Base-by-base conservation (phyloP, 2,888 invertebrate genomes). In the Cheilosia impressa region DNA sequence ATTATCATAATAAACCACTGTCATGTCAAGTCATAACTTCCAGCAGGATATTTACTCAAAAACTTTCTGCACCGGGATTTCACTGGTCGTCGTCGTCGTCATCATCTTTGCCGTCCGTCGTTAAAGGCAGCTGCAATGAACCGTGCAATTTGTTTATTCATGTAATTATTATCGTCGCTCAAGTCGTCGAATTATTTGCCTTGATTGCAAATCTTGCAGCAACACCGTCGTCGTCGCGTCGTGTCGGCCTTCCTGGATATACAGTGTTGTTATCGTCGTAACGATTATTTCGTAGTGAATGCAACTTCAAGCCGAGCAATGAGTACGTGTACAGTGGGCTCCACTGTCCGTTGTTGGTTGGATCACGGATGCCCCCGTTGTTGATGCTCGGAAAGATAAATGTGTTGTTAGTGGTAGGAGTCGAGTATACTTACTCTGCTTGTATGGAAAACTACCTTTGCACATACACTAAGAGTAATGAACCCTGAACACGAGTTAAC, bases 121-220 rank as follows among this genome's bases (percentile, higher is more conserved):
- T 72, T 72, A 60, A 66, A 66, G 60, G 82, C 68, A 79, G 68
- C 72, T 78, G 78, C 83, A 78, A 72, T 83, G 73, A 72, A 78
- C 78, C 73, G 63, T 78, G 79, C 78, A 83, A 83, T 83, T 83
- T 83, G 83, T 83, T 78, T 83, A 73, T 73, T 78, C 79, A 43
- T 27, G 57, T 79, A 73, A 79, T 83, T 73, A 83, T 73, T 62
- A 73, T 63, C 79, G 57, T 58, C 63, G 72, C 43, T 73, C 68
- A 57, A 71, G 65, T 72, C 66, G 52, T 82, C 62, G 77, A 77
- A 82, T 77, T 62, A 82, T 77, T 68, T 73, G 78, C 72, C 73
- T 78, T 82, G 82, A 77, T 82, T 71, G 55, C 65, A 58, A 68
- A 43, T 72, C 66, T 72, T 57, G 31, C 55, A 77, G 45, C 52